Percentiles rank a stretch among this genome's conserved stretches.
phyloP scores from a whole-genome alignment of 2,797 vertebrate genomes.

The Scolopax bukidnonensis region DNA sequence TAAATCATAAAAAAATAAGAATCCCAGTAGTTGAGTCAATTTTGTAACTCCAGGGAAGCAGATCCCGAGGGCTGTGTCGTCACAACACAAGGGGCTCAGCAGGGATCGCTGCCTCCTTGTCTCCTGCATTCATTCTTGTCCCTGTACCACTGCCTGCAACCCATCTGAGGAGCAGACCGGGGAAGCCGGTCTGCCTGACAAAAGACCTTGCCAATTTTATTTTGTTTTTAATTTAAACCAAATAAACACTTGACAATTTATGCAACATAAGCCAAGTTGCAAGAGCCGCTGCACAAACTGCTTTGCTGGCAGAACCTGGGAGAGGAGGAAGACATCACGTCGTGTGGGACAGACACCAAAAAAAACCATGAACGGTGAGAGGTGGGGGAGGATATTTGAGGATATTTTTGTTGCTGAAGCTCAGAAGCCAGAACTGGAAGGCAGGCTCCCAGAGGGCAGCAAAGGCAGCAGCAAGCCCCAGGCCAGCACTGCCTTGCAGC shows the following conservation, averaged over 20 bases:
- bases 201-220: background rate
- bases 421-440: background rate
- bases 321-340: background rate
- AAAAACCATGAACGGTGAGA: background rate
- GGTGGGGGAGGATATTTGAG: background rate
- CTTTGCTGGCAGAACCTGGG: background rate
- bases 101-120: background rate
- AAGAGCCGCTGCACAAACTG: background rate
- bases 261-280: background rate
- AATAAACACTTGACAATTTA: conserved; percentile 39
- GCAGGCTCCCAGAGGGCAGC: background rate
- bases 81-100: background rate
- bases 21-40: background rate
- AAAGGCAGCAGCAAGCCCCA: background rate
- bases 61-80: background rate
- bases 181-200: background rate
- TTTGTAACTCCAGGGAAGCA: background rate
- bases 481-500: background rate
- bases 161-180: background rate
- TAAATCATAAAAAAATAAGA: background rate
- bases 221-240: conserved; percentile 44
- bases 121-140: background rate
- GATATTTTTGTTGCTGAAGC: background rate
- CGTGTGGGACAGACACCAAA: background rate
- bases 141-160: background rate